Base-by-base conservation (phyloP, 2,888 invertebrate genomes). In the Rhogogaster chlorosoma region DNA sequence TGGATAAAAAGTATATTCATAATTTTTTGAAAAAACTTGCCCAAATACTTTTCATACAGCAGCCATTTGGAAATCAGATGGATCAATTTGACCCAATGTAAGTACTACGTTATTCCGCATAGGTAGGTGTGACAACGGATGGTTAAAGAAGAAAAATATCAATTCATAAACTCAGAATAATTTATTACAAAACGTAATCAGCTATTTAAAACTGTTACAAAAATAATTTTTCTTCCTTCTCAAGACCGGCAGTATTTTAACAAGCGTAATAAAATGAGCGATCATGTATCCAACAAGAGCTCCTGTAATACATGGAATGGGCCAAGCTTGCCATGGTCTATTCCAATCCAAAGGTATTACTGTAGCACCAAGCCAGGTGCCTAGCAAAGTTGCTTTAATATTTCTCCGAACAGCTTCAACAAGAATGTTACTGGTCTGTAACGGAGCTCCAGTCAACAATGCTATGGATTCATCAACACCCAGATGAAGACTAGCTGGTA, bases 331-430 rank as follows among this genome's bases (percentile, higher is more conserved):
- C 98, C 98, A 98, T 0, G 97, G 97, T 77, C 96, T 95, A 93
- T 98, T 97, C 98, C 98, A 98, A 92, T 98, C 98, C 49, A 98
- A 94, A 0, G 98, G 98, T 87, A 98, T 97, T 0, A 97, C 96
- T 85, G 97, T 95, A 3, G 98, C 97, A 7, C 98, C 98, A 1
- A 97, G 90, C 98, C 98, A 98, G 6, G 97, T 96, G 3, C 98
- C 98, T 49, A 97, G 92, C 15, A 97, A 91, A 0, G 96, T 95
- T 64, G 94, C 94, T 84, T 95, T 94, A 77, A 96, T 93, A 94
- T 96, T 95, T 78, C 95, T 95, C 67, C 94, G 92, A 10, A 95
- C 91, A 10, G 95, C 94, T 87, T 95, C 94, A 29, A 94, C 94
- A 9, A 94, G 93, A 6, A 93, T 86, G 70, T 92, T 91, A 15